Base-by-base conservation (phyloP, 2,797 vertebrate genomes). In the Toxotes lorentzi region DNA sequence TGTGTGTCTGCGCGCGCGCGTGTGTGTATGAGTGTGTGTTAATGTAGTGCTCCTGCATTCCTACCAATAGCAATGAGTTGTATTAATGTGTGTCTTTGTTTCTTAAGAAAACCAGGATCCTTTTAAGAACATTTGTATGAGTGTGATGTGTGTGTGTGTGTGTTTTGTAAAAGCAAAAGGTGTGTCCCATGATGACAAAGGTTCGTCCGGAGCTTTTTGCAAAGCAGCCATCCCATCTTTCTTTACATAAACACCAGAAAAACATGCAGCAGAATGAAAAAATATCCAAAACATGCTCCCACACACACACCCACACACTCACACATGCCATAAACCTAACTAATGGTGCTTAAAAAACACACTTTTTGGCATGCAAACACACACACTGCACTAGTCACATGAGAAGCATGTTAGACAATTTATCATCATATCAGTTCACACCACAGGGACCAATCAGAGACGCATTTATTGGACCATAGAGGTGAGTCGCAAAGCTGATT, bases 241-340 rank as follows among this genome's bases (percentile, higher is more conserved):
- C 68, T 85, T 81, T 51, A 68, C 82, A 85, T 60, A 57, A 68
- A 81, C 74, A 59, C 81, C 91, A 88, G 87, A 79, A 79, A 50
- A 70, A 78, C 90, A 92, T 93, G 89, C 89, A 88, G 75, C 72
- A 80, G 48, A 57, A 77, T 53, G 7, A 11, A 74, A 71, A 72
- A 51, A 71, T 23, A 47, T 38, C 59, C 43, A 54, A 30, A 54
- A 64, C 80, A 81, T 79, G 64, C 53, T 34, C 81, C 24, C 68
- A 47, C 63, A 11, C 48, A 14, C 82, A 53, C 68, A 51, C 86
- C 56, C 53, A 32, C 68, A 73, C 78, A 14, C 53, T 12, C 81
- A 64, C 73, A 53, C 86, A 86, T 86, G 79, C 82, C 78, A 6
- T 10, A 70, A 54, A 75, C 53, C 50, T 41, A 32, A 35, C 78